Conservation (phyloP, 2,797 vertebrate genomes). For the Discoglossus pictus region DNA sequence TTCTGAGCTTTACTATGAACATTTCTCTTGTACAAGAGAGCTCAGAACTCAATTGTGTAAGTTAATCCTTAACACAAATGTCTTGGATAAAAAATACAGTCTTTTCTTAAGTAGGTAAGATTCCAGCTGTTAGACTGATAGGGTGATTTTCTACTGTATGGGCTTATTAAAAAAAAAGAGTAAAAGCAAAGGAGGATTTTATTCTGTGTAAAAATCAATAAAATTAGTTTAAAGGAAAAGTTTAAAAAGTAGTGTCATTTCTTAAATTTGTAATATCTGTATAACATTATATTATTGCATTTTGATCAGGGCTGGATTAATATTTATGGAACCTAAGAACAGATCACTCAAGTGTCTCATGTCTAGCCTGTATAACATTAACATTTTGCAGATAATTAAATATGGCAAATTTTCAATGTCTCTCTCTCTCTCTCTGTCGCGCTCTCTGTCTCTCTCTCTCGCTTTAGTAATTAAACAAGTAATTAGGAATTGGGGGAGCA, state of each 20-base stretch:
- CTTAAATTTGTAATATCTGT: not conserved
- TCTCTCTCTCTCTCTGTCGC: too few species aligned
- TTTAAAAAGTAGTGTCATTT: too few species aligned
- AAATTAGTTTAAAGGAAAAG: not conserved
- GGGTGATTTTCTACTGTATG: conserved; percentile 39
- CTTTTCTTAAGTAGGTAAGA: conserved; percentile 40
- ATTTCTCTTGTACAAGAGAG: conserved; percentile 28
- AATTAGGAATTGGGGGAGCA: too few species aligned
- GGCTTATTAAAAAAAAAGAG: conserved; percentile 40
- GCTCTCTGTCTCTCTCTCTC: too few species aligned
- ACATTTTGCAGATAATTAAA: too few species aligned
- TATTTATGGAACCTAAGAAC: too few species aligned
- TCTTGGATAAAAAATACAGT: conserved; percentile 29
- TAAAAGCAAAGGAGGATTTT: conserved; percentile 31
- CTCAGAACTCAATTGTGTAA: conserved; percentile 40
- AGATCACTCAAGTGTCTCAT: too few species aligned
- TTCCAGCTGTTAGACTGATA: conserved; percentile 46
- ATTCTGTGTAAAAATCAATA: conserved; percentile 16
- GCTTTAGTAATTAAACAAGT: too few species aligned
- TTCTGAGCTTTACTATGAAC: conserved; percentile 3
- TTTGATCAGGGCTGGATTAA: too few species aligned
- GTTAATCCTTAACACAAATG: conserved; percentile 49
- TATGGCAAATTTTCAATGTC: too few species aligned
- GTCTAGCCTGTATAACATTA: too few species aligned
- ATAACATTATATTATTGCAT: too few species aligned